Evolutionary conservation across 2,888 invertebrate species (phyloP), one percentile per base, ranked within the genome.

Genomic region (Sarcophaga caerulescens): DNA sequence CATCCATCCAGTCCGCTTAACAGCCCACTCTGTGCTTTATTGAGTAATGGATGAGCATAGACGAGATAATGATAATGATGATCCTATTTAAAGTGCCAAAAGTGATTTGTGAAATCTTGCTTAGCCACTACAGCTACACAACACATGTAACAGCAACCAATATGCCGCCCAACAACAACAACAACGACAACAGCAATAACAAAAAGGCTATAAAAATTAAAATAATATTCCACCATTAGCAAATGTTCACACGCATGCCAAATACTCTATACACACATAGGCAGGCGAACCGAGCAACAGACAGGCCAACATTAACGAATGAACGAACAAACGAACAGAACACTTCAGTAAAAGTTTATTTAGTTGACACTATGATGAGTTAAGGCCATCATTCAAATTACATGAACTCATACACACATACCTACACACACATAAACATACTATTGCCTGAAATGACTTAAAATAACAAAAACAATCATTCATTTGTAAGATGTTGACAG

Each of bases 71-170:
- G 35, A 35, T 69, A 82, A 81, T 84, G 86, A 84, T 84, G 83
- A 86, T 86, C 86, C 86, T 86, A 86, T 86, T 86, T 86, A 86
- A 86, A 84, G 84, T 81, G 84, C 84, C 81, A 86, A 86, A 81
- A 81, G 83, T 80, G 83, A 85, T 85, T 83, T 85, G 82, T 85
- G 80, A 85, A 80, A 84, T 86, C 86, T 86, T 78, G 19, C 14
- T 60, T 65, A 81, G 83, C 25, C 70, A 65, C 35, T 35, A 35
- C 35, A 35, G 35, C 35, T 35, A 12, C 25, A 35, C 25, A 35
- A 35, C 35, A 10, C 35, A 35, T 35, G 35, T 10, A 35, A 10
- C 35, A 35, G 35, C 35, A 35, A 35, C 66, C n/a, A 45, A 23
- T 21, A 25, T 25, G 25, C 35, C 10, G 23, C 65, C 25, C 19